Evolutionary conservation across 1,140 invertebrate genomes (phyloP), one percentile per base, ranked within the genome.

Genomic region (Oedothorax gibbosus): DNA sequence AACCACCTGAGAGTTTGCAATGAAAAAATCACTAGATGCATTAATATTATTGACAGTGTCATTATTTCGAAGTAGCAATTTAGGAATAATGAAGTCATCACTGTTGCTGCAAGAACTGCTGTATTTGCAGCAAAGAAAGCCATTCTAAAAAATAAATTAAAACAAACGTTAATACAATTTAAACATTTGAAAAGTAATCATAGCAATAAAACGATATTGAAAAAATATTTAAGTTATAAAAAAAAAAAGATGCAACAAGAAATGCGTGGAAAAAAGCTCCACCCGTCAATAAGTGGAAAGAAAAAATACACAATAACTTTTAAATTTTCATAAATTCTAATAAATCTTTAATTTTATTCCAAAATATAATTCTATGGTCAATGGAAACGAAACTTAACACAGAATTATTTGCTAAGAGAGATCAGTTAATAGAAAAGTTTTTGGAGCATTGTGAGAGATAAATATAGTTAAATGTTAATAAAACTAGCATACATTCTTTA

Each of bases 61-160:
- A 66, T 75, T 65, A 76, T 35, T 56, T 84, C 62, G 71, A 49
- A 75, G n/a, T 7, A 73, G 35, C 18, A 73, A 21, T 51, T 56
- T 50, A 65, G 60, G 49, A 76, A 21, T 18, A 73, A 73, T n/a
- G 56, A 62, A 50, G 73, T 76, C 51, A 75, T 73, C 20, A 76
- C 50, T 84, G 35, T 49, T 51, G 68, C 68, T 56, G 21, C 81
- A 84, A 76, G 49, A 50, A 68, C 57, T 75, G 50, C 20, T 84
- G 81, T 73, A 84, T 68, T 66, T 84, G 81, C 81, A 84, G 71
- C 81, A 84, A 18, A 84, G 14, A 68, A 73, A 68, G 75, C 81
- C 81, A 68, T 68, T 60, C 81, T 84, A 76, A 69, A 53, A 82
- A 82, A 0, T 11, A 53, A 57, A 35, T 35, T 35, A 53, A 73